These are phyloP conservation scores for Luehdorfia chinensis DNA, from an alignment of 1,140 invertebrate species.

Conservation along the genomic window DNA sequence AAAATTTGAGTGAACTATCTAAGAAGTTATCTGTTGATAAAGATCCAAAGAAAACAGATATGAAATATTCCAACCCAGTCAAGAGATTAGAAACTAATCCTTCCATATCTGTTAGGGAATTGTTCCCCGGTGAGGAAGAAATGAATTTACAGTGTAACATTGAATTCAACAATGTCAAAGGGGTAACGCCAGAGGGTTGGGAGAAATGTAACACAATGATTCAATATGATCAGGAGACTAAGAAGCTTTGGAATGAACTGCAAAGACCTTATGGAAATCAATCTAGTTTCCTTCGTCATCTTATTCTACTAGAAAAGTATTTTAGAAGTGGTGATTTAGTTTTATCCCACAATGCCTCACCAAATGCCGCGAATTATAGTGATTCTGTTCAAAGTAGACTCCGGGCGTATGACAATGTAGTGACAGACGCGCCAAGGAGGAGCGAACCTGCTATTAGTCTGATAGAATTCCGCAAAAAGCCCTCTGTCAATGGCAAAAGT, in stretches of 20 bases:
- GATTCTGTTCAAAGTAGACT: constrained; percentile 87
- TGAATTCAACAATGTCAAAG: constrained; percentile 82
- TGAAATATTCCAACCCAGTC: constrained; percentile 69
- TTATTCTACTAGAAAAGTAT: constrained; percentile 89
- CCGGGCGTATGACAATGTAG: constrained; percentile 83
- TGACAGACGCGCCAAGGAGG: constrained; percentile 39
- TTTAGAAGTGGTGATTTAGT: constrained; percentile 86
- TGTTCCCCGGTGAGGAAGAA: constrained; percentile 88
- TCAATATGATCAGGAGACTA: constrained; percentile 89
- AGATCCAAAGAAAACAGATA: constrained; percentile 56
- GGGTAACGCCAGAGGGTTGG: constrained; percentile 87
- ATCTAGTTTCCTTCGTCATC: constrained; percentile 88
- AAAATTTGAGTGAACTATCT: constrained; percentile 69
- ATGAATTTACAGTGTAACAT: constrained; percentile 86
- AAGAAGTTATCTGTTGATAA: constrained; percentile 61
- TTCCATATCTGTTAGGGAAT: constrained; percentile 86
- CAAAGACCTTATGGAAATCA: constrained; percentile 91
- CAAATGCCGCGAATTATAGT: constrained; percentile 86
- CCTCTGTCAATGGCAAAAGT: constrained; percentile 64
- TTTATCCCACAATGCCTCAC: constrained; percentile 83
- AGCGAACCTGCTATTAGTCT: constrained; percentile 45
- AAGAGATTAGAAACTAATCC: constrained; percentile 83
- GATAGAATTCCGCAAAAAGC: constrained; percentile 69
- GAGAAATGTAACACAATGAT: constrained; percentile 87
- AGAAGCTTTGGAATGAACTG: constrained; percentile 86